Conservation (phyloP, 2,888 invertebrate species). For the Geotrupes spiniger region DNA sequence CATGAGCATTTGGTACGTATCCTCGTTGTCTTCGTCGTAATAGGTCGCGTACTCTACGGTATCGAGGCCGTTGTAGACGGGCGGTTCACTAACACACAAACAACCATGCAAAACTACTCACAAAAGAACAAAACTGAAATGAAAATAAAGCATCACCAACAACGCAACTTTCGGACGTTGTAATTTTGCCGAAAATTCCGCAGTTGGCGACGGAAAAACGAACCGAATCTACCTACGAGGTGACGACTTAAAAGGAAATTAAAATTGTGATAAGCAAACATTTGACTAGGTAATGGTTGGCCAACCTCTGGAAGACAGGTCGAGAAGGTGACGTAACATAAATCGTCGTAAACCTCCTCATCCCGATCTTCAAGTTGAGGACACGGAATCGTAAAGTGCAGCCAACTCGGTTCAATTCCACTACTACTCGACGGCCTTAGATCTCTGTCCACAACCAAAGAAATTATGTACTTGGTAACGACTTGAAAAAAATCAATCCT, state of each 20-base stretch:
- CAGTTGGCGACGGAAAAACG: constrained; percentile 14
- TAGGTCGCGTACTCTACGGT: constrained; percentile 55
- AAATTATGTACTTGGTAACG: not conserved
- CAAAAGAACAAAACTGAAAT: constrained; percentile 1
- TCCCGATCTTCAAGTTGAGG: constrained; percentile 65
- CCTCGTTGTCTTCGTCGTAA: constrained; percentile 58
- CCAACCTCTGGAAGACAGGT: constrained; percentile 65
- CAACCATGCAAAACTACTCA: not conserved
- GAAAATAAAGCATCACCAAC: not conserved
- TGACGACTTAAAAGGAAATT: constrained; percentile 14
- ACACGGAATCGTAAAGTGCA: constrained; percentile 63
- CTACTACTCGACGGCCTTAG: constrained; percentile 14
- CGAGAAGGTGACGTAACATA: constrained; percentile 82
- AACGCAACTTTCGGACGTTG: no score
- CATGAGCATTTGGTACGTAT: constrained; percentile 21
- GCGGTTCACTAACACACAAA: constrained; percentile 43
- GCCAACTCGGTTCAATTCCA: constrained; percentile 57
- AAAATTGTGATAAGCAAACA: constrained; percentile 20
- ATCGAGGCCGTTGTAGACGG: constrained; percentile 29
- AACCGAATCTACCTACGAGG: no score
- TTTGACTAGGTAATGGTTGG: constrained; percentile 20
- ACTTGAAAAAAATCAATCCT: no score
- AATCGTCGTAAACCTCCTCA: constrained; percentile 84
- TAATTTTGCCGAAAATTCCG: constrained; percentile 15
- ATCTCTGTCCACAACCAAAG: constrained; percentile 28